Evolutionary conservation across 2,797 vertebrate genomes (phyloP).

Genomic region (Aeoliscus strigatus): DNA sequence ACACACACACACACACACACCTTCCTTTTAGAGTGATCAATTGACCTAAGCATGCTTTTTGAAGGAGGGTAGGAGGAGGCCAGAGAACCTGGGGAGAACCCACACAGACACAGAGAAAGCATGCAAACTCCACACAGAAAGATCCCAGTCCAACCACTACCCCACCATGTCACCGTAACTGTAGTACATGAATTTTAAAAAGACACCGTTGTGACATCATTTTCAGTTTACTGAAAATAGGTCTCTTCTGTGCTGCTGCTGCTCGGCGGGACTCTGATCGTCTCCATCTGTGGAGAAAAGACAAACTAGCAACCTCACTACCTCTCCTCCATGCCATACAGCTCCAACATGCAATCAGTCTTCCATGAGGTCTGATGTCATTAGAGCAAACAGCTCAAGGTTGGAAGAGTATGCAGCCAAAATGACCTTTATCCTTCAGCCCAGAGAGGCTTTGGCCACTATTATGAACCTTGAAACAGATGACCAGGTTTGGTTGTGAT

Average conservation of each 20-base stretch:
- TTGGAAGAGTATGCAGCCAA: background rate
- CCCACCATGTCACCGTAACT: too few relatives aligned
- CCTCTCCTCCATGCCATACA: slow-evolving; percentile 13
- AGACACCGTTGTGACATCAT: too few relatives aligned
- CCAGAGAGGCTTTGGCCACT: background rate
- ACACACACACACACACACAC: too few relatives aligned
- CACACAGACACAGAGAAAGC: too few relatives aligned
- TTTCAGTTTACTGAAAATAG: too few relatives aligned
- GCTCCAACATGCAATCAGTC: background rate
- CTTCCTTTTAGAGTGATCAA: too few relatives aligned
- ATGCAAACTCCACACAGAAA: too few relatives aligned
- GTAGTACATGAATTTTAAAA: too few relatives aligned
- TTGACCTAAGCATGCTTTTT: too few relatives aligned
- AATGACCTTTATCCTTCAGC: slow-evolving; percentile 6
- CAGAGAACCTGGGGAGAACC: too few relatives aligned
- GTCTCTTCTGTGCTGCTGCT: slow-evolving; percentile 30
- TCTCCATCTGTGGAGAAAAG: slow-evolving; percentile 24
- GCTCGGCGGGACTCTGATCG: slow-evolving; percentile 26
- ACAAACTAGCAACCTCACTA: background rate
- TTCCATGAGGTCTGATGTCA: slow-evolving; percentile 2
- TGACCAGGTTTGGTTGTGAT: background rate
- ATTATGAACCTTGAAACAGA: slow-evolving; percentile 1
- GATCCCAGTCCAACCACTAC: too few relatives aligned
- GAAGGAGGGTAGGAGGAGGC: too few relatives aligned
- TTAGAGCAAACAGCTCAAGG: background rate